Evolutionary conservation across 2,888 invertebrate genomes (phyloP), one percentile per base, ranked within the genome.

Genomic region (Euplexia lucipara): DNA sequence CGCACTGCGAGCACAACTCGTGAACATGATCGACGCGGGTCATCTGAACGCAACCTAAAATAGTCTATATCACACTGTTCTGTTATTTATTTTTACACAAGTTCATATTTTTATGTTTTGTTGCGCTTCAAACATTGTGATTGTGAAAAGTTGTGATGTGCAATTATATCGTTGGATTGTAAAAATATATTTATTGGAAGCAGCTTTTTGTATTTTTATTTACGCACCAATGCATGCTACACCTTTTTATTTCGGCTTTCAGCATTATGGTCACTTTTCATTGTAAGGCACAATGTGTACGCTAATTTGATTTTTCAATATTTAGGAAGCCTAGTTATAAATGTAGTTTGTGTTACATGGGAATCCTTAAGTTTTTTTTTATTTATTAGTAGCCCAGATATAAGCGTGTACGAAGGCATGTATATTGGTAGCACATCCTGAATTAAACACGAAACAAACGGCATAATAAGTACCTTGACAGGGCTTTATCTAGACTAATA

Each of bases 151-250:
- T 71, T 82, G 83, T 85, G 75, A 83, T 85, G 81, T 88, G 83
- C 81, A 72, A 73, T 72, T 85, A 84, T 86, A 85, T 65, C 51
- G 34, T 75, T 70, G 30, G 18, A 68, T 63, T 86, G 78, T 83
- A 70, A 77, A 90, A 91, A 91, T 92, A 93, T 91, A 92, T 90
- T 89, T 91, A 89, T 91, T 91, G 85, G 88, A 89, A 91, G 86
- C 89, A 87, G 90, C 90, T 93, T 93, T 83, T 82, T 86, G 88
- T 85, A 62, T 90, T 92, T 92, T 92, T 90, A 91, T 90, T 90
- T 90, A 87, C 82, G 75, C 82, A 82, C 84, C 86, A 75, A 60
- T 78, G 71, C 84, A 83, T 75, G 69, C 44, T 39, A 58, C 67
- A 63, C 59, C 74, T 62, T 65, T 61, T 64, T 57, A 45, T 47